Conservation (phyloP, 2,797 vertebrate genomes). For the Triplophysa bombifrons region DNA sequence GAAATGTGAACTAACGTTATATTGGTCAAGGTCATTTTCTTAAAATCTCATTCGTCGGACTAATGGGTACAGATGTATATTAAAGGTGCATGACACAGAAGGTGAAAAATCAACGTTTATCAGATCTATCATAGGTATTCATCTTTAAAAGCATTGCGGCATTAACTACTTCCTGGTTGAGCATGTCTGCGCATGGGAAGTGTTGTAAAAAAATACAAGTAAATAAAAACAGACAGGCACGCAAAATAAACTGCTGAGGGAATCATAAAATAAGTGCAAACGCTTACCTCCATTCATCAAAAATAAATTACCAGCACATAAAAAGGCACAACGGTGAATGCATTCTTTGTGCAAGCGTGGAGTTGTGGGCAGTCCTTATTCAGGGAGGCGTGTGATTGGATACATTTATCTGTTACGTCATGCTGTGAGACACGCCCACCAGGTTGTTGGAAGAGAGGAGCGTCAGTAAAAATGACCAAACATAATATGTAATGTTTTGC, state of each 20-base stretch:
- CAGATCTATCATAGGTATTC: neutral
- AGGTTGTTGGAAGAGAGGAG: neutral
- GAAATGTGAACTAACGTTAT: slow-evolving; percentile 8
- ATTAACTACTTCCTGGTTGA: slow-evolving; percentile 20
- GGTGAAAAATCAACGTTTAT: neutral
- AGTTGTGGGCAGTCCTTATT: neutral
- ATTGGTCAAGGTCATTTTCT: slow-evolving; percentile 1
- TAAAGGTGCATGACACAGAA: neutral
- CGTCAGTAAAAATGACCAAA: no score
- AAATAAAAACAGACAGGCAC: neutral
- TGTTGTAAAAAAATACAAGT: neutral
- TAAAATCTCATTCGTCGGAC: neutral
- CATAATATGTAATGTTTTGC: neutral
- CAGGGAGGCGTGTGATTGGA: neutral
- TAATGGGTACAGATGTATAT: neutral
- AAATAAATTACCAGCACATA: neutral
- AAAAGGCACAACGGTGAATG: neutral
- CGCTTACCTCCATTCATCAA: slow-evolving; percentile 38
- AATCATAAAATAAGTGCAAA: neutral
- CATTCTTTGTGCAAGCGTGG: neutral
- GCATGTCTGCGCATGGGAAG: slow-evolving; percentile 5
- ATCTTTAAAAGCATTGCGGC: neutral
- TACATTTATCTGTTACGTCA: neutral
- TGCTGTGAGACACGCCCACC: neutral
- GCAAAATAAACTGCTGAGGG: neutral